phyloP scores from a whole-genome alignment of 2,113 vertebrate genomes.

The Hippoglossus stenolepis region DNA sequence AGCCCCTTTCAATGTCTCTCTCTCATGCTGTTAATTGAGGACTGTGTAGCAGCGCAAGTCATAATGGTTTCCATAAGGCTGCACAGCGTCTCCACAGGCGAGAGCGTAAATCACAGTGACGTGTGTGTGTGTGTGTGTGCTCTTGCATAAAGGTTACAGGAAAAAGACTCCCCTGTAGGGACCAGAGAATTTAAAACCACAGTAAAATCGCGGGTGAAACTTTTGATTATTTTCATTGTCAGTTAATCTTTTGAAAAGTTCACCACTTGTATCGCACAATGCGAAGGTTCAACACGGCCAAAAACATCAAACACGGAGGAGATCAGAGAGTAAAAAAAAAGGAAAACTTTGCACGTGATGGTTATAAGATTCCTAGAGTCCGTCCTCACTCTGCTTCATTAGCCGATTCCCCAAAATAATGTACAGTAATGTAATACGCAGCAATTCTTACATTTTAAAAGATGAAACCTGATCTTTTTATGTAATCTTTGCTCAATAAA shows the following conservation, averaged over 20 bases:
- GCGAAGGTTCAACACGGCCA: background rate
- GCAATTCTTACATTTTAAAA: background rate
- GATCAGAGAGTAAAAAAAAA: background rate
- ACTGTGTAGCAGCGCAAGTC: slow-evolving; percentile 68
- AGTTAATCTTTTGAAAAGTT: background rate
- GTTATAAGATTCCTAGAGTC: background rate
- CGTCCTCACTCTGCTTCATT: background rate
- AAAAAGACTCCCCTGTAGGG: background rate
- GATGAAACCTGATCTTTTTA: background rate
- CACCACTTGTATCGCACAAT: background rate
- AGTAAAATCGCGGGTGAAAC: background rate
- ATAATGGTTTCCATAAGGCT: slow-evolving; percentile 81
- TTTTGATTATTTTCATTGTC: background rate
- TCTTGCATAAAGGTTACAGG: background rate
- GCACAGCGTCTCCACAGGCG: slow-evolving; percentile 36
- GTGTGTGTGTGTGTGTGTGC: slow-evolving; percentile 11
- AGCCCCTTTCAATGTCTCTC: slow-evolving; percentile 31
- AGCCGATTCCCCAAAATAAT: too few species aligned
- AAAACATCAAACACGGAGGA: background rate
- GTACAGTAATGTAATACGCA: too few species aligned
- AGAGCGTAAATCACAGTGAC: slow-evolving; percentile 72
- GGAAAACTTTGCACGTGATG: background rate
- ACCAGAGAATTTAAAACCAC: background rate
- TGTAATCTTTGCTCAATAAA: background rate
- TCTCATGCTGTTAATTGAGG: slow-evolving; percentile 73